Evolutionary conservation across 2,888 invertebrate genomes (phyloP).

Genomic region (Ormyrus labotus): DNA sequence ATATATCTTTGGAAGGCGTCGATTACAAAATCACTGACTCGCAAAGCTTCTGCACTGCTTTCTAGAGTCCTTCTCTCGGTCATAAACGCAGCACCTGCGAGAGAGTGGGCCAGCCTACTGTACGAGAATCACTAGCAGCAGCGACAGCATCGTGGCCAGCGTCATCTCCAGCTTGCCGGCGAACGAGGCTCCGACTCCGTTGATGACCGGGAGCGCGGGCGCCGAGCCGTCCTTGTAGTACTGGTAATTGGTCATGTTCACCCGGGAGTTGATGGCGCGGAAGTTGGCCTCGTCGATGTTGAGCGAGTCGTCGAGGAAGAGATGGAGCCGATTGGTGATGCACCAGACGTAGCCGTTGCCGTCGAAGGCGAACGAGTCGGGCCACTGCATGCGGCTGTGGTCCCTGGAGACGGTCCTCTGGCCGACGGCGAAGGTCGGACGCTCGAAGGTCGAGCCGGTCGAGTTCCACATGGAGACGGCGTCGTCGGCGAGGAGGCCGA

Average conservation of each 20-base stretch:
- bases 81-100: too few relatives aligned
- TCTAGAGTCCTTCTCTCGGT: too few relatives aligned
- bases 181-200: conserved; percentile 60
- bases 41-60: too few relatives aligned
- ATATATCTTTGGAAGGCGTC: too few relatives aligned
- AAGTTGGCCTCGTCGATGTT: conserved; percentile 81
- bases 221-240: conserved; percentile 72
- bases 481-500: conserved; percentile 82
- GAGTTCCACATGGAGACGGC: conserved; percentile 85
- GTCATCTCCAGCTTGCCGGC: conserved; percentile 70
- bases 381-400: conserved; percentile 84
- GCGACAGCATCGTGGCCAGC: conserved; percentile 66
- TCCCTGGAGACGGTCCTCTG: conserved; percentile 83
- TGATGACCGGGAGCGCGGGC: conserved; percentile 65
- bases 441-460: conserved; percentile 65
- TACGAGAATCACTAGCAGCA: conserved; percentile 70
- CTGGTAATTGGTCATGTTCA: conserved; percentile 82
- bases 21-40: too few relatives aligned
- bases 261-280: conserved; percentile 79
- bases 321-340: conserved; percentile 83
- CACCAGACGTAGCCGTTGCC: conserved; percentile 82
- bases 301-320: conserved; percentile 81
- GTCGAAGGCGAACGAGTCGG: conserved; percentile 84
- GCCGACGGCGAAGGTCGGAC: conserved; percentile 79
- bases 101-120: conserved; percentile 47